Evolutionary conservation across 2,797 vertebrate species (phyloP).

Genomic region (Clarias laeviceps): DNA sequence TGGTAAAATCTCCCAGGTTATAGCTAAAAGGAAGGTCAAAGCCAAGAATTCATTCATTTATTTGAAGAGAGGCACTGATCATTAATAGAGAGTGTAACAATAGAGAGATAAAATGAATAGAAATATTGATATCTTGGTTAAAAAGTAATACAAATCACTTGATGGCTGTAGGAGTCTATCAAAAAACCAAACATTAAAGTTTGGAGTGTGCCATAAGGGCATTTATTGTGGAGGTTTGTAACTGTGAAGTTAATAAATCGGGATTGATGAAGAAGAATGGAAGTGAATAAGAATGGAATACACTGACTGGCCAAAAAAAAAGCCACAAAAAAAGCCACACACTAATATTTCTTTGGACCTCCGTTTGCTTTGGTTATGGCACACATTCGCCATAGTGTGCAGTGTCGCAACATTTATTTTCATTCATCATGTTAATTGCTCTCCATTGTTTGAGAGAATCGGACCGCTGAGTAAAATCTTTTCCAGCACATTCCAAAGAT

Average conservation of each 20-base stretch:
- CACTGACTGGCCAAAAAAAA: no score
- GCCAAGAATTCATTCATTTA: neutral
- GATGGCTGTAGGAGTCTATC: neutral
- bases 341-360: no score
- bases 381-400: no score
- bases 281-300: neutral
- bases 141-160: neutral
- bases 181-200: neutral
- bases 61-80: neutral
- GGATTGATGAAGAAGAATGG: neutral
- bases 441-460: no score
- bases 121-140: neutral
- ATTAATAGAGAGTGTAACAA: constrained; percentile 13
- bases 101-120: neutral
- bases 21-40: constrained; percentile 21
- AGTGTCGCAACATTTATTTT: no score
- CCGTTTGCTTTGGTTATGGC: no score
- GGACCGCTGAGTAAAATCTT: no score
- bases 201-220: neutral
- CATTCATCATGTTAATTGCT: no score
- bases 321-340: no score
- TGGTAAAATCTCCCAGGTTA: constrained; percentile 26
- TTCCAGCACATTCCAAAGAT: no score
- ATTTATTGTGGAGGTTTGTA: neutral
- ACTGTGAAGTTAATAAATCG: neutral